These are phyloP conservation scores for Cydia amplana DNA, from an alignment of 1,140 invertebrate genomes.

Conservation along the genomic window DNA sequence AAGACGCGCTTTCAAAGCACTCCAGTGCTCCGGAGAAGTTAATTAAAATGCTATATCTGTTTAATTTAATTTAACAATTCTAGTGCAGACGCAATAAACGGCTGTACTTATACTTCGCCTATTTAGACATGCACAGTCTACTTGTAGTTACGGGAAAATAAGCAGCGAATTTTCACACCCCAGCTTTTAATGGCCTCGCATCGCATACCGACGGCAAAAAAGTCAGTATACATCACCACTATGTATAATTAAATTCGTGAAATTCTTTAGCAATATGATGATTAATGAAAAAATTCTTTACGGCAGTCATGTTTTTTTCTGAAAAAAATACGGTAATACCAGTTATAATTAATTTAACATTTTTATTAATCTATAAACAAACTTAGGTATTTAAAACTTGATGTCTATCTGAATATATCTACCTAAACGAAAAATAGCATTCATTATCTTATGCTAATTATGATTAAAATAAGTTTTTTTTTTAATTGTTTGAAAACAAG, in stretches of 20 bases:
- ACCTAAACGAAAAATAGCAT: no score
- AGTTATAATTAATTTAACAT: no score
- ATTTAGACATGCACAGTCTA: conserved; percentile 28
- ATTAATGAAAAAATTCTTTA: no score
- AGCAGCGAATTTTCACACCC: conserved; percentile 66
- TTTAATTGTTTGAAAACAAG: no score
- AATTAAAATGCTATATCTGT: conserved; percentile 10
- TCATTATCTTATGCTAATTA: no score
- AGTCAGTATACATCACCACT: conserved; percentile 23
- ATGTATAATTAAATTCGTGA: conserved; percentile 15
- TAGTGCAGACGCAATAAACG: conserved; percentile 26
- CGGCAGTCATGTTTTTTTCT: no score
- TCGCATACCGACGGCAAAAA: conserved; percentile 49
- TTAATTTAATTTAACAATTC: conserved; percentile 32
- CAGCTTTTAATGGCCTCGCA: conserved; percentile 60
- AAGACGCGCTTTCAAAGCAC: conserved; percentile 3
- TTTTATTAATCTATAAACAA: no score
- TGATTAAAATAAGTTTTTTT: no score
- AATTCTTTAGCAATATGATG: background rate
- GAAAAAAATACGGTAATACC: no score
- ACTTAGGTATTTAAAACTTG: no score
- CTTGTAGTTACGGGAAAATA: conserved; percentile 55
- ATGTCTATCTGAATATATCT: no score
- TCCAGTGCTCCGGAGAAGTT: conserved; percentile 3
- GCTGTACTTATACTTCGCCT: conserved; percentile 22